Evolutionary conservation across 1,140 invertebrate species (phyloP), one percentile per base, ranked within the genome.

Genomic region (Rhopalosiphum padi): DNA sequence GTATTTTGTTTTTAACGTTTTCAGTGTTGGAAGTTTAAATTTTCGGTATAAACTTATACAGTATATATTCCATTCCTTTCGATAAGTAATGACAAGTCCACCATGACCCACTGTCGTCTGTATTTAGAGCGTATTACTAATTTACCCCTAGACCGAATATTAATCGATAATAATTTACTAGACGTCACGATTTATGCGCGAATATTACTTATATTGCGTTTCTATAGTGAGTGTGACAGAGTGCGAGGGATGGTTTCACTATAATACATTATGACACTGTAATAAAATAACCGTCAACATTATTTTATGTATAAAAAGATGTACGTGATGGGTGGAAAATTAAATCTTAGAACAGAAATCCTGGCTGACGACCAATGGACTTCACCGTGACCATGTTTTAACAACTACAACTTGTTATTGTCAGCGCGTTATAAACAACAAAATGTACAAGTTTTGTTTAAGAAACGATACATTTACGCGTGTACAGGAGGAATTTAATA

Each of bases 161-260:
- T 77, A 77, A 77, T 77, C 60, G 60, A 77, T 77, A 77, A 68
- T 68, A 30, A 77, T 77, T 77, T 77, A 77, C 15, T 77, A 77
- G 15, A 77, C 30, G n/a, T 77, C 60, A 77, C 60, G 60, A 77
- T 77, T 18, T n/a, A 77, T 6, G n/a, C 30, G 15, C 11, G n/a
- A n/a, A 77, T 77, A 77, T 77, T 77, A 77, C n/a, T 77, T 77
- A 77, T 21, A n/a, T 68, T 77, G n/a, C 15, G 15, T 77, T n/a
- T 15, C 15, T n/a, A 11, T n/a, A n/a, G n/a, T n/a, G 3, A n/a
- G 15, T 77, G 30, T n/a, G 60, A n/a, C 18, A 18, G 60, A n/a
- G 15, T 18, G 5, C 8, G 3, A 68, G 30, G 3, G 30, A 1
- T 18, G 30, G 60, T 5, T 5, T 77, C 30, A 77, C 60, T 21